phyloP scores from a whole-genome alignment of 2,797 vertebrate species.

The Sebastolobus altivelis region DNA sequence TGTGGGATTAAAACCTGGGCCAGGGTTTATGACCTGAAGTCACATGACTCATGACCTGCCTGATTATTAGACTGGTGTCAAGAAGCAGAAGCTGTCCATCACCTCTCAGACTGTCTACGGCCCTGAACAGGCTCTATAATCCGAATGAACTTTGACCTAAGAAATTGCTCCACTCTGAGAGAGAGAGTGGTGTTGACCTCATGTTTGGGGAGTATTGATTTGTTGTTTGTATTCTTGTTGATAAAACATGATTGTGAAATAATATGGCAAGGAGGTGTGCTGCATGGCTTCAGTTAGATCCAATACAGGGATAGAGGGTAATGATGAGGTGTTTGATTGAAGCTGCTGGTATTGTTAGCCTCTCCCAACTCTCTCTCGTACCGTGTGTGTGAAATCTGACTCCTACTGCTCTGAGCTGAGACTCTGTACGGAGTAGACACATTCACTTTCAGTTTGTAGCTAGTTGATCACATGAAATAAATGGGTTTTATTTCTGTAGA shows the following conservation, averaged over 20 bases:
- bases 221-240: neutral
- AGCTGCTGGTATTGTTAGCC: too few species aligned
- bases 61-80: neutral
- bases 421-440: too few species aligned
- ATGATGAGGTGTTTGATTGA: neutral
- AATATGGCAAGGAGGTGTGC: neutral
- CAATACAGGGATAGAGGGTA: neutral
- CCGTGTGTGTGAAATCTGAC: too few species aligned
- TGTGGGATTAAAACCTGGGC: neutral
- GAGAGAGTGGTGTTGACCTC: neutral
- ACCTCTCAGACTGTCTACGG: neutral
- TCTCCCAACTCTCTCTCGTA: too few species aligned
- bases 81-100: neutral
- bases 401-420: too few species aligned
- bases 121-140: neutral
- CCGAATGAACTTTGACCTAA: neutral
- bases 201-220: neutral
- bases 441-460: too few species aligned
- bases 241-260: neutral
- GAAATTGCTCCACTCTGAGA: neutral
- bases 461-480: too few species aligned
- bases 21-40: neutral
- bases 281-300: neutral
- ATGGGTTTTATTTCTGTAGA: too few species aligned
- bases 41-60: neutral